A percentile compares a stretch with the other conserved stretches of the same genome.
These are phyloP conservation scores for Aplochiton taeniatus DNA, from an alignment of 2,797 vertebrate species.

Conservation along the genomic window DNA sequence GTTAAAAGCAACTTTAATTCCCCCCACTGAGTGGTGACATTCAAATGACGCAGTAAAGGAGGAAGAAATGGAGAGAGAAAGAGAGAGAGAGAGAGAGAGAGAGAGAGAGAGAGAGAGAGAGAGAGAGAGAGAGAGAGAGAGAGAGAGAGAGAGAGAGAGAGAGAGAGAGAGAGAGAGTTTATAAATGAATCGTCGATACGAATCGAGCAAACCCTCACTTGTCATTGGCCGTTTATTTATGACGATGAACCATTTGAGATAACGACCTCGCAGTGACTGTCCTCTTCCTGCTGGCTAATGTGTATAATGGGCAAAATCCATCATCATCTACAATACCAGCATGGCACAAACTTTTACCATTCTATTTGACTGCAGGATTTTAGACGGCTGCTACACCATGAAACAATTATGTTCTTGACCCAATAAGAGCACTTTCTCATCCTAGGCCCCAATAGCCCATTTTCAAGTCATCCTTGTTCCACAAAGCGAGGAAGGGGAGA, in stretches of 20 bases:
- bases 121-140: constrained; percentile 18
- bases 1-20: constrained; percentile 86
- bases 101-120: constrained; percentile 29
- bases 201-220: constrained; percentile 54
- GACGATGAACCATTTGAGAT: constrained; percentile 64
- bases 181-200: constrained; percentile 68
- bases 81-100: constrained; percentile 48
- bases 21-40: constrained; percentile 77
- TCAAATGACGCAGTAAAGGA: constrained; percentile 68
- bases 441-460: no score
- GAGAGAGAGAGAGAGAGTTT: constrained; percentile 38
- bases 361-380: no score
- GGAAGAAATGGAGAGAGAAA: constrained; percentile 52
- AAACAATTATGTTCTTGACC: no score
- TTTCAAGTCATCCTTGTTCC: background rate
- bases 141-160: constrained; percentile 22
- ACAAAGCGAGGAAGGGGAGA: background rate
- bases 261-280: constrained; percentile 58
- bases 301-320: constrained; percentile 54
- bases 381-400: no score
- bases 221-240: constrained; percentile 65
- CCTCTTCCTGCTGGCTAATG: constrained; percentile 61
- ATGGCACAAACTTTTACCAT: constrained; percentile 47
- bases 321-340: constrained; percentile 55
- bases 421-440: no score